These are phyloP conservation scores for Cerceris ruficornis DNA, from an alignment of 2,888 invertebrate species.

Conservation along the genomic window DNA sequence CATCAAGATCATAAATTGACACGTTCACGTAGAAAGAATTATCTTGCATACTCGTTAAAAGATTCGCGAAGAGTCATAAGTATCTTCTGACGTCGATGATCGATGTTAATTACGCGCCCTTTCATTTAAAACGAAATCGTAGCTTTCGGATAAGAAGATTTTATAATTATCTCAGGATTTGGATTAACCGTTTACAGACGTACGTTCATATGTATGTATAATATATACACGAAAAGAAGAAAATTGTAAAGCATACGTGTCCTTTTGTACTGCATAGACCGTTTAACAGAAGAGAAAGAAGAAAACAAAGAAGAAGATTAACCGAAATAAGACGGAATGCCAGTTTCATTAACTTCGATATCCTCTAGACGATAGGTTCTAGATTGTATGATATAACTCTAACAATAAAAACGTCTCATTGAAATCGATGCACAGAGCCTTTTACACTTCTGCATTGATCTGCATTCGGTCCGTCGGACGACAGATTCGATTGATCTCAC, in stretches of 20 bases:
- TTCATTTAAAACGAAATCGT: neutral
- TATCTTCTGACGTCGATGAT: neutral
- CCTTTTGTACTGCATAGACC: slow-evolving; percentile 37
- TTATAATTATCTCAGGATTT: slow-evolving; percentile 23
- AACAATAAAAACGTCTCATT: slow-evolving; percentile 17
- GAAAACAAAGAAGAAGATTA: neutral
- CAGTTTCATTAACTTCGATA: neutral
- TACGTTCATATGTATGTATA: neutral
- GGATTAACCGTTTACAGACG: slow-evolving; percentile 12
- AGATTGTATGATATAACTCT: slow-evolving; percentile 16
- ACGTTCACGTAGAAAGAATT: neutral
- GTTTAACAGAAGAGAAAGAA: slow-evolving; percentile 11
- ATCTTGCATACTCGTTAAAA: neutral
- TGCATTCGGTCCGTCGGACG: no score
- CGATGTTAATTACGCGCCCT: neutral
- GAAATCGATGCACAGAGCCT: slow-evolving; percentile 6
- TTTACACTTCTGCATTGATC: neutral
- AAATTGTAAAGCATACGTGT: slow-evolving; percentile 21
- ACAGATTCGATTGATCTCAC: no score
- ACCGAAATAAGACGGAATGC: neutral
- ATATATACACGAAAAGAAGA: slow-evolving; percentile 10
- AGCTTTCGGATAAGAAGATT: slow-evolving; percentile 7
- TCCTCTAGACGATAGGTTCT: slow-evolving; percentile 5
- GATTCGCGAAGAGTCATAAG: neutral
- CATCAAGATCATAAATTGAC: neutral